Percentiles rank a stretch among this genome's conserved stretches.
These are phyloP conservation scores for Napeogenes inachia DNA, from an alignment of 2,888 invertebrate species.

Conservation along the genomic window DNA sequence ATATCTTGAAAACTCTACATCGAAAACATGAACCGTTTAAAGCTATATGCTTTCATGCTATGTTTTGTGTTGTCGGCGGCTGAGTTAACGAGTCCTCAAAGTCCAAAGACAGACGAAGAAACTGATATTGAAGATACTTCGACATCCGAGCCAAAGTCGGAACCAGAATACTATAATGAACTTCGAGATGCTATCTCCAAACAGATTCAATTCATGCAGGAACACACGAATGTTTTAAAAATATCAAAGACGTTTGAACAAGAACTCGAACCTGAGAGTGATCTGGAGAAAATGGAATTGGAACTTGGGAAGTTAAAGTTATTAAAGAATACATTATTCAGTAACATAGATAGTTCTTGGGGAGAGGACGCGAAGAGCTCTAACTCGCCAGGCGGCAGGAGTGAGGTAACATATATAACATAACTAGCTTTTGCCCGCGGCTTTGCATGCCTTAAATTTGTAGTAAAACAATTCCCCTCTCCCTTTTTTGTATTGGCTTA, in stretches of 20 bases:
- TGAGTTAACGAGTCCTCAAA: slow-evolving; percentile 61
- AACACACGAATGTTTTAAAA: slow-evolving; percentile 58
- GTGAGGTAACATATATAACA: slow-evolving; percentile 23
- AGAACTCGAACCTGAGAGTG: slow-evolving; percentile 45
- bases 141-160: slow-evolving; percentile 37
- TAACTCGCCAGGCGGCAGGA: slow-evolving; percentile 18
- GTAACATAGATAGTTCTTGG: slow-evolving; percentile 51
- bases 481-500: too few species aligned
- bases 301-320: slow-evolving; percentile 48
- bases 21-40: slow-evolving; percentile 49
- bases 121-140: slow-evolving; percentile 41
- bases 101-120: slow-evolving; percentile 42
- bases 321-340: slow-evolving; percentile 65
- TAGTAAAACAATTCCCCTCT: too few species aligned
- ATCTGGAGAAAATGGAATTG: slow-evolving; percentile 55
- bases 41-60: slow-evolving; percentile 47
- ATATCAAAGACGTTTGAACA: slow-evolving; percentile 41
- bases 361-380: slow-evolving; percentile 29
- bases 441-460: too few species aligned
- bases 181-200: slow-evolving; percentile 55
- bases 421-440: background rate
- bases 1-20: slow-evolving; percentile 38
- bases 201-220: slow-evolving; percentile 51
- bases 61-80: slow-evolving; percentile 49
- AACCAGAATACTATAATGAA: slow-evolving; percentile 51